Evolutionary conservation across 2,113 vertebrate genomes (phyloP).

Genomic region (Perognathus longimembris): DNA sequence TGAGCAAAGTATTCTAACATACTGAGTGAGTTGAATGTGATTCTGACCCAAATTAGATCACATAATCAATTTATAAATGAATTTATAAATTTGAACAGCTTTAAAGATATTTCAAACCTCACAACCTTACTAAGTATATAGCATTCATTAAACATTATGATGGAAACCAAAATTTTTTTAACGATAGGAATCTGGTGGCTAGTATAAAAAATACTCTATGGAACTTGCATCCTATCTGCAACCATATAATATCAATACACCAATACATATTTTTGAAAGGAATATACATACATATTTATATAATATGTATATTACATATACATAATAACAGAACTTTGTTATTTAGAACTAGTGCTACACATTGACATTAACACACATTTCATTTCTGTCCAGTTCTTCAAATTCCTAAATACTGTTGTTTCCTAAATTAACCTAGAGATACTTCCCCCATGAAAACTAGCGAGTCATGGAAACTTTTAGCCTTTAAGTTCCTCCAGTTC

Average conservation of each 20-base stretch:
- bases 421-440: slow-evolving; percentile 74
- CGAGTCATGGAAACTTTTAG: slow-evolving; percentile 81
- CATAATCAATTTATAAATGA: neutral
- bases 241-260: slow-evolving; percentile 1
- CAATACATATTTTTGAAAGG: neutral
- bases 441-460: slow-evolving; percentile 69
- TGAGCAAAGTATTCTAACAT: slow-evolving; percentile 28
- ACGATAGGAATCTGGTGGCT: neutral
- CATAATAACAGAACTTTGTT: neutral
- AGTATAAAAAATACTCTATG: slow-evolving; percentile 48
- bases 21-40: too few relatives aligned
- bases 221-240: slow-evolving; percentile 40
- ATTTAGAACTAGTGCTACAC: slow-evolving; percentile 9
- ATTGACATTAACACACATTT: slow-evolving; percentile 61
- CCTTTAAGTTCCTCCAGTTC: slow-evolving; percentile 79
- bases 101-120: neutral
- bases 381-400: slow-evolving; percentile 56
- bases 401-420: slow-evolving; percentile 75
- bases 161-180: neutral
- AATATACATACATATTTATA: neutral
- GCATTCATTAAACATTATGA: slow-evolving; percentile 6
- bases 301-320: too few relatives aligned
- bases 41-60: slow-evolving; percentile 19
- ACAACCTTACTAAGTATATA: neutral
- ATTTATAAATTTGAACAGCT: neutral